Conservation (phyloP, 2,797 vertebrate genomes). For the Typhlichthys eigenmanni region DNA sequence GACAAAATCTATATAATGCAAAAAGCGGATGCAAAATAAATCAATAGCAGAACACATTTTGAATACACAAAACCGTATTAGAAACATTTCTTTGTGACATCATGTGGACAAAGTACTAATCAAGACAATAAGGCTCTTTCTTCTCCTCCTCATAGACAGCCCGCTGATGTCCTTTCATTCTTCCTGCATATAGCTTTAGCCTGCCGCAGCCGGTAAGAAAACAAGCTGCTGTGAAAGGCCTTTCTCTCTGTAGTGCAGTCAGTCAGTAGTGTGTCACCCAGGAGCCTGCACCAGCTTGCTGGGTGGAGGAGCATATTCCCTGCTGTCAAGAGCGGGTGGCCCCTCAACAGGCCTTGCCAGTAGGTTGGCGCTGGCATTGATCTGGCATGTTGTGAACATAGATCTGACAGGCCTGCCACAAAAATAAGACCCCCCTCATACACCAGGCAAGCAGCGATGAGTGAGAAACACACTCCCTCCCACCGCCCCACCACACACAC, state of each 20-base stretch:
- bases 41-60: no score
- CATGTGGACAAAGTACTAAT: no score
- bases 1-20: no score
- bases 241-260: slow-evolving; percentile 53
- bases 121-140: no score
- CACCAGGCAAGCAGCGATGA: slow-evolving; percentile 22
- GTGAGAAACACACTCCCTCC: slow-evolving; percentile 39
- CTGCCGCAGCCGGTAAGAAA: slow-evolving; percentile 12
- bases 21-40: no score
- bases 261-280: slow-evolving; percentile 70
- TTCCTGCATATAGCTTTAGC: slow-evolving; percentile 9
- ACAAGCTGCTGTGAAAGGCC: slow-evolving; percentile 11
- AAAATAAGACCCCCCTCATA: slow-evolving; percentile 88
- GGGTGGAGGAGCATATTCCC: slow-evolving; percentile 95
- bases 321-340: slow-evolving; percentile 68
- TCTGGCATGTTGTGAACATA: slow-evolving; percentile 78
- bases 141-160: no score
- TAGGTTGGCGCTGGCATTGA: slow-evolving; percentile 84
- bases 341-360: slow-evolving; percentile 89
- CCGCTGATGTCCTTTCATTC: neutral
- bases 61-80: no score
- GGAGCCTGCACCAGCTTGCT: slow-evolving; percentile 86
- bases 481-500: slow-evolving; percentile 24
- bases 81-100: no score
- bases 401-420: slow-evolving; percentile 97